phyloP scores from a whole-genome alignment of 2,113 vertebrate genomes.

The Gadus macrocephalus region DNA sequence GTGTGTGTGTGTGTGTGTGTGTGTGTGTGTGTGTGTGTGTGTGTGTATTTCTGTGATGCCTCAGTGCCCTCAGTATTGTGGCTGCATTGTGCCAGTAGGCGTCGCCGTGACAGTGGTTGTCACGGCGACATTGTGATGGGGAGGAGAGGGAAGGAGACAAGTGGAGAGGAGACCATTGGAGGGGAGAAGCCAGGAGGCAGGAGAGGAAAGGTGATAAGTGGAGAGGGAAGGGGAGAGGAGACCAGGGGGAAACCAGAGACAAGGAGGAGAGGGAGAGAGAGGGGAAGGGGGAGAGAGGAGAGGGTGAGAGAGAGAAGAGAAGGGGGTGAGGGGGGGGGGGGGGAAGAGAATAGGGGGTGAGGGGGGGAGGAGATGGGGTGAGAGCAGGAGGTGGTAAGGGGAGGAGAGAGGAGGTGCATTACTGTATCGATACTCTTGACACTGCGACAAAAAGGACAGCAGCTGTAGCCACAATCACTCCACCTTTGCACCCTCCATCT shows the following conservation, averaged over 20 bases:
- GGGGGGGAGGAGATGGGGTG: too few relatives aligned
- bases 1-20: constrained; percentile 8
- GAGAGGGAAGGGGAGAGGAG: too few relatives aligned
- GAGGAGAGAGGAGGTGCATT: constrained; percentile 54
- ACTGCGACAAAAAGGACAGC: constrained; percentile 81
- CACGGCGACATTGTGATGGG: constrained; percentile 70
- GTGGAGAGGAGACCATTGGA: too few relatives aligned
- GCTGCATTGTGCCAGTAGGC: constrained; percentile 75
- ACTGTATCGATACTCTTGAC: constrained; percentile 80
- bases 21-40: constrained; percentile 12
- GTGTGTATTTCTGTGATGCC: constrained; percentile 56
- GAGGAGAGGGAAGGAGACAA: neutral
- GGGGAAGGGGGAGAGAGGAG: too few relatives aligned
- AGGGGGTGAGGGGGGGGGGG: too few relatives aligned
- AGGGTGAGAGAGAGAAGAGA: too few relatives aligned
- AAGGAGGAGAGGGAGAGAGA: too few relatives aligned
- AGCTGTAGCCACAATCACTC: constrained; percentile 72
- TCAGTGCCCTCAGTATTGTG: constrained; percentile 75
- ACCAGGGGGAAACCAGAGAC: too few relatives aligned
- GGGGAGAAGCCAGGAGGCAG: too few relatives aligned
- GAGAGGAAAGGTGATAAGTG: too few relatives aligned
- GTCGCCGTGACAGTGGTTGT: constrained; percentile 72
- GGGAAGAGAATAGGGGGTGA: neutral
- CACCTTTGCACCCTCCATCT: constrained; percentile 64
- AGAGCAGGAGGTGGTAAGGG: too few relatives aligned